Evolutionary conservation across 2,113 vertebrate species (phyloP).

Genomic region (Acrocephalus arundinaceus): DNA sequence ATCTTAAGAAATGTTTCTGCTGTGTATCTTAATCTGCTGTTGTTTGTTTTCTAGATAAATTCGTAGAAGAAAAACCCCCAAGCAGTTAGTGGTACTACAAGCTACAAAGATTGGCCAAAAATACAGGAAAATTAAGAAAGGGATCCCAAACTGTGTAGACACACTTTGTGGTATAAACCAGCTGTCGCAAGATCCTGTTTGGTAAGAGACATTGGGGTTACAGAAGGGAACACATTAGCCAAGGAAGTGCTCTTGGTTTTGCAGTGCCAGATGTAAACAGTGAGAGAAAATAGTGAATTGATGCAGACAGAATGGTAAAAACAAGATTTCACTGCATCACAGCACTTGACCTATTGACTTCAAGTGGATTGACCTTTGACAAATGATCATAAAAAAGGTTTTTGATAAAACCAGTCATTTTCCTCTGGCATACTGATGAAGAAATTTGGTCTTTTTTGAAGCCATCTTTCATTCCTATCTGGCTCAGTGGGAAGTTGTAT

Average conservation of each 20-base stretch:
- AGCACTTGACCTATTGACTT: fast-evolving
- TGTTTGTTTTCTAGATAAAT: background rate
- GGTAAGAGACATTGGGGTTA: background rate
- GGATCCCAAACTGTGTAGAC: background rate
- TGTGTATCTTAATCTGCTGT: background rate
- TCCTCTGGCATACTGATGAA: background rate
- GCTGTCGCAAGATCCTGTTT: constrained; percentile 56
- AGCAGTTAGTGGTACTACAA: background rate
- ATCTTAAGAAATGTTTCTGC: background rate
- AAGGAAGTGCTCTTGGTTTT: background rate
- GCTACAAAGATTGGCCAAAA: background rate
- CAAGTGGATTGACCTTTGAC: background rate
- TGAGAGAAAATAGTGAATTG: background rate
- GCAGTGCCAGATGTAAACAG: background rate
- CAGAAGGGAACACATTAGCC: background rate
- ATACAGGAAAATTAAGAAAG: constrained; percentile 49
- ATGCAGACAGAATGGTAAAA: background rate
- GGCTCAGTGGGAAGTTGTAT: background rate
- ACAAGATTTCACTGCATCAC: background rate
- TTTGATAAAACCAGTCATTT: background rate
- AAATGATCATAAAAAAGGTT: background rate
- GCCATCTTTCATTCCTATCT: background rate
- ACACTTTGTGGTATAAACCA: background rate
- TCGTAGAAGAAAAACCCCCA: background rate
- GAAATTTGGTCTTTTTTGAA: background rate